Percentiles rank a stretch among this genome's conserved stretches.
Conservation (phyloP, 1,140 invertebrate genomes). For the Condylostylus longicornis region DNA sequence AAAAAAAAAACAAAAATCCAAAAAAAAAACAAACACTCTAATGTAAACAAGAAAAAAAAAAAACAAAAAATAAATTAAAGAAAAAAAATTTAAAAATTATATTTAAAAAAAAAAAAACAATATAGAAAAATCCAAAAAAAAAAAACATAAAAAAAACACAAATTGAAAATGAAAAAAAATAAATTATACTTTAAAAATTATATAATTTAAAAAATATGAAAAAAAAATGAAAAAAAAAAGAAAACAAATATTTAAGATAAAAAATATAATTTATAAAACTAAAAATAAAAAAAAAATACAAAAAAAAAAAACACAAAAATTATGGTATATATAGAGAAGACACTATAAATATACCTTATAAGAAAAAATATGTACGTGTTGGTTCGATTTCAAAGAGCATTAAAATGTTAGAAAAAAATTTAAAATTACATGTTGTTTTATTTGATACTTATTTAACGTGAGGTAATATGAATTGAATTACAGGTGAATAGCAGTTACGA, state of each 20-base stretch:
- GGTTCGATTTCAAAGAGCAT: constrained; percentile 6
- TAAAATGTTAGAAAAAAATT: constrained; percentile 8
- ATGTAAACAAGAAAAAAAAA: neutral
- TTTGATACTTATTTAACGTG: too few relatives aligned
- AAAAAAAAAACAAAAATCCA: neutral
- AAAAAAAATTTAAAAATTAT: neutral
- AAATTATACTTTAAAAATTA: neutral
- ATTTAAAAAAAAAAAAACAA: neutral
- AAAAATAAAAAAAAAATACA: neutral
- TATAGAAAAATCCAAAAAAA: too few relatives aligned
- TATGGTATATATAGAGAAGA: neutral
- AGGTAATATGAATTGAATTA: too few relatives aligned
- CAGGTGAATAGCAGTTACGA: too few relatives aligned
- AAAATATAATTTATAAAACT: constrained; percentile 1
- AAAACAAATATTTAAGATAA: neutral
- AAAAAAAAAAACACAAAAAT: constrained; percentile 3
- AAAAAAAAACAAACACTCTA: neutral
- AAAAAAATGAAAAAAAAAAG: neutral
- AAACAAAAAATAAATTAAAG: neutral
- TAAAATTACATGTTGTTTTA: too few relatives aligned
- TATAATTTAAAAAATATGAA: neutral
- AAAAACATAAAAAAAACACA: too few relatives aligned
- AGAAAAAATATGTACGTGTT: constrained; percentile 4
- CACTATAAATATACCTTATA: constrained; percentile 3
- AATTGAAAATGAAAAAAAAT: neutral